Conservation (phyloP, 1,140 invertebrate species). For the Tetragonula clypearis region DNA sequence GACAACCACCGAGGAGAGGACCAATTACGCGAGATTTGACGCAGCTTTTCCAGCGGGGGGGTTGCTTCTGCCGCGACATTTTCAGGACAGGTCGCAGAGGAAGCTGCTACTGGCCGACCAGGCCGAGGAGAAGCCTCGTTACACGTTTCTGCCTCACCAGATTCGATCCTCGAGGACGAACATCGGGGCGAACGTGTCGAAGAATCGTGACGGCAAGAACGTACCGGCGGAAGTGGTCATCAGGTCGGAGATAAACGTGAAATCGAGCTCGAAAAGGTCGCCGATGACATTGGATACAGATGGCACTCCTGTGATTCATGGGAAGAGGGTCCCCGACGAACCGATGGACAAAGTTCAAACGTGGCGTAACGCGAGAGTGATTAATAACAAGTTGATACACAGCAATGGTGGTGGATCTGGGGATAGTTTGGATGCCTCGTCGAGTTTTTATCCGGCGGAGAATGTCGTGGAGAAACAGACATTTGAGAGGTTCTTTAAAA, state of each 20-base stretch:
- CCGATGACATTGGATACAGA: conserved; percentile 83
- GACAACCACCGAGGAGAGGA: conserved; percentile 11
- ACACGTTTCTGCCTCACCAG: conserved; percentile 71
- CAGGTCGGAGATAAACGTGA: conserved; percentile 82
- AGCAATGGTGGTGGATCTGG: not conserved
- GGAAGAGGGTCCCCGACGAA: conserved; percentile 90
- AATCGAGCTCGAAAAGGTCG: conserved; percentile 67
- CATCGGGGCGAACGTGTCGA: conserved; percentile 75
- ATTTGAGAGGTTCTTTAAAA: conserved; percentile 75
- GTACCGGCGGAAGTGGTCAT: conserved; percentile 87
- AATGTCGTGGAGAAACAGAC: conserved; percentile 58
- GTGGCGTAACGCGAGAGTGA: conserved; percentile 93
- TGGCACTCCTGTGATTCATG: conserved; percentile 90
- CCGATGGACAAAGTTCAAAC: conserved; percentile 89
- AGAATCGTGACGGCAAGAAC: conserved; percentile 75
- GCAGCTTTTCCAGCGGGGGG: conserved; percentile 9
- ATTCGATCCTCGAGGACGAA: conserved; percentile 72
- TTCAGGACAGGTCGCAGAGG: conserved; percentile 61
- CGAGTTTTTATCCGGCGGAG: conserved; percentile 11
- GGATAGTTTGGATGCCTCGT: not conserved
- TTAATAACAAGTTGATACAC: conserved; percentile 88
- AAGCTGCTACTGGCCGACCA: conserved; percentile 50
- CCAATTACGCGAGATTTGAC: conserved; percentile 35
- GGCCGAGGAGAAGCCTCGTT: conserved; percentile 32
- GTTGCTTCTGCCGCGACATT: conserved; percentile 59